A percentile compares a stretch with the other conserved stretches of the same genome.
Conservation (phyloP, 2,797 vertebrate genomes). For the Eulemur coronatus region DNA sequence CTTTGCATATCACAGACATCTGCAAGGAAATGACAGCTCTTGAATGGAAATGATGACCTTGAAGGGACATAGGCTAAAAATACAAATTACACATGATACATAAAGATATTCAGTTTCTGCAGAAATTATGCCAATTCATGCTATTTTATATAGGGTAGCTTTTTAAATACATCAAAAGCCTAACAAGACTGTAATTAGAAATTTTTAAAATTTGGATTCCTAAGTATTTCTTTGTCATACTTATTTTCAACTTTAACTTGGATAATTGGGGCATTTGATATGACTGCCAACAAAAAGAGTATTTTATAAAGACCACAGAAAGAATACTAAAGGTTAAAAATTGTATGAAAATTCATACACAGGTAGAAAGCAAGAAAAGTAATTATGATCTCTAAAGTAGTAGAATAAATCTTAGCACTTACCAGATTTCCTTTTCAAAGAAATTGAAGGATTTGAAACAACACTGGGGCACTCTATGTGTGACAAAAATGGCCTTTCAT, state of each 20-base stretch:
- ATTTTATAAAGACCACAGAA: conserved; percentile 24
- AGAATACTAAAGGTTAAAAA: conserved; percentile 21
- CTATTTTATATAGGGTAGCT: neutral
- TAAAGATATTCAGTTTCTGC: conserved; percentile 51
- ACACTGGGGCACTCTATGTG: neutral
- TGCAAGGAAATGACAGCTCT: conserved; percentile 72
- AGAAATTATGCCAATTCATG: conserved; percentile 58
- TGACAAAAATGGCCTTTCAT: conserved; percentile 17
- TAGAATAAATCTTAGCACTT: neutral
- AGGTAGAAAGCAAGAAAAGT: neutral
- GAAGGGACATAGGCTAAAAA: conserved; percentile 66
- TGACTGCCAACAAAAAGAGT: neutral
- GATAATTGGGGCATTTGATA: neutral
- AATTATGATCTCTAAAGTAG: conserved; percentile 12
- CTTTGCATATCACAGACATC: conserved; percentile 73
- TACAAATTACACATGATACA: conserved; percentile 58
- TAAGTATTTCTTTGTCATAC: neutral
- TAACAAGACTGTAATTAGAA: neutral
- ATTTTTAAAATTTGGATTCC: neutral
- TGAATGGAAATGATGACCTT: conserved; percentile 70
- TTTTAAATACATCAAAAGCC: conserved; percentile 44
- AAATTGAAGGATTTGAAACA: conserved; percentile 18
- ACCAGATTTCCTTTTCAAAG: conserved; percentile 21
- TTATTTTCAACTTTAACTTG: neutral
- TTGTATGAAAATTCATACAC: neutral